Evolutionary conservation across 1,140 invertebrate species (phyloP).

Genomic region (Sarcophaga peregrina): DNA sequence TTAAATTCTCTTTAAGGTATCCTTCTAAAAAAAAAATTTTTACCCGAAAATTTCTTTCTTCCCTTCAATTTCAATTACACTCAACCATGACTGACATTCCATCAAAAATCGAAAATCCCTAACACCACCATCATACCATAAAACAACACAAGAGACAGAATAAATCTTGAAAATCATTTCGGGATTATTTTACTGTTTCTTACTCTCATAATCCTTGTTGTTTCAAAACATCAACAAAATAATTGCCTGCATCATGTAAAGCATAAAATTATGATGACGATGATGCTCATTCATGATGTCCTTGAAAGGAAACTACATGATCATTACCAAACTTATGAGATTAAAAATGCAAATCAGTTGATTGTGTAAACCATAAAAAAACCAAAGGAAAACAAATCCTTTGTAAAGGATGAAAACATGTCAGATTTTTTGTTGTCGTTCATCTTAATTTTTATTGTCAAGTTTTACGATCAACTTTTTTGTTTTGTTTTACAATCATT

Average conservation of each 20-base stretch:
- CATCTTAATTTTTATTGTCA: too few species aligned
- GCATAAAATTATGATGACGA: neutral
- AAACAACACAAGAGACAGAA: neutral
- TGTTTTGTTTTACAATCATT: too few species aligned
- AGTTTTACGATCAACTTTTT: too few species aligned
- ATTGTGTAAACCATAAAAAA: slow-evolving; percentile 47
- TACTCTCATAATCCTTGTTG: too few species aligned
- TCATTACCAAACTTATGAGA: slow-evolving; percentile 62
- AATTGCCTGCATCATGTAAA: neutral
- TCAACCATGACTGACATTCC: slow-evolving; percentile 57
- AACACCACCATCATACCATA: neutral
- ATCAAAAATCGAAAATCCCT: neutral
- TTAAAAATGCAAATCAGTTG: slow-evolving; percentile 66
- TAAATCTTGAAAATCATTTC: neutral
- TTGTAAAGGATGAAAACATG: neutral
- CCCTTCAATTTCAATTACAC: slow-evolving; percentile 46
- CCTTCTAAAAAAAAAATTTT: too few species aligned
- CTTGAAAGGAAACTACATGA: slow-evolving; percentile 14
- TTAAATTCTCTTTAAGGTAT: too few species aligned
- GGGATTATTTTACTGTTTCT: neutral
- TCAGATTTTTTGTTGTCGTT: too few species aligned
- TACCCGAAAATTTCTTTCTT: too few species aligned
- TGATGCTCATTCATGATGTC: neutral
- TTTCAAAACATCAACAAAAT: neutral
- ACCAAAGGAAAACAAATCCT: slow-evolving; percentile 19